phyloP scores from a whole-genome alignment of 2,888 invertebrate species.

The Drosophila bunnanda region DNA sequence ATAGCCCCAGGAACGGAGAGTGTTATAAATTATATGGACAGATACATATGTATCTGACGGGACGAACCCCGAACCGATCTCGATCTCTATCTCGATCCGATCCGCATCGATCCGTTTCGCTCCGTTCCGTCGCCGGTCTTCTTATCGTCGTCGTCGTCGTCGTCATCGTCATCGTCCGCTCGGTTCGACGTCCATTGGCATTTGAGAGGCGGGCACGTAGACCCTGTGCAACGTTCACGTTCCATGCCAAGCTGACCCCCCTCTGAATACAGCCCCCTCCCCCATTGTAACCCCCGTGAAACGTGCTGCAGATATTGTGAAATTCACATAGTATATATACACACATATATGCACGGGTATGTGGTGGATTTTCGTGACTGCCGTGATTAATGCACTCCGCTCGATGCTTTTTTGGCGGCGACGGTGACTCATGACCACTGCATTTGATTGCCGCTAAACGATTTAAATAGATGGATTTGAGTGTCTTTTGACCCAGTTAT shows the following conservation, averaged over 20 bases:
- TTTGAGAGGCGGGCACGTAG: constrained; percentile 69
- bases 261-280: too few species aligned
- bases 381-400: constrained; percentile 64
- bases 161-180: constrained; percentile 32
- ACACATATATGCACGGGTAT: constrained; percentile 6
- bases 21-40: constrained; percentile 42
- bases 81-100: constrained; percentile 18
- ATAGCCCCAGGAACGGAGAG: constrained; percentile 21
- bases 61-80: constrained; percentile 15
- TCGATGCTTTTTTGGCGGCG: constrained; percentile 30
- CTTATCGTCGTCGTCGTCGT: constrained; percentile 27
- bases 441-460: constrained; percentile 72
- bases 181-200: constrained; percentile 67
- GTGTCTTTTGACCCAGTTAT: constrained; percentile 68
- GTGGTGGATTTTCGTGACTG: constrained; percentile 42
- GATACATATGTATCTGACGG: constrained; percentile 12
- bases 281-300: constrained; percentile 39
- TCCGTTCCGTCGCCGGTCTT: constrained; percentile 29
- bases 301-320: constrained; percentile 66
- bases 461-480: constrained; percentile 64
- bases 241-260: constrained; percentile 29
- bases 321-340: constrained; percentile 49
- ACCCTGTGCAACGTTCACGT: constrained; percentile 47
- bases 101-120: constrained; percentile 33
- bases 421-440: constrained; percentile 43